These are phyloP conservation scores for Bufotes viridis DNA, from an alignment of 2,797 vertebrate genomes.

Conservation along the genomic window DNA sequence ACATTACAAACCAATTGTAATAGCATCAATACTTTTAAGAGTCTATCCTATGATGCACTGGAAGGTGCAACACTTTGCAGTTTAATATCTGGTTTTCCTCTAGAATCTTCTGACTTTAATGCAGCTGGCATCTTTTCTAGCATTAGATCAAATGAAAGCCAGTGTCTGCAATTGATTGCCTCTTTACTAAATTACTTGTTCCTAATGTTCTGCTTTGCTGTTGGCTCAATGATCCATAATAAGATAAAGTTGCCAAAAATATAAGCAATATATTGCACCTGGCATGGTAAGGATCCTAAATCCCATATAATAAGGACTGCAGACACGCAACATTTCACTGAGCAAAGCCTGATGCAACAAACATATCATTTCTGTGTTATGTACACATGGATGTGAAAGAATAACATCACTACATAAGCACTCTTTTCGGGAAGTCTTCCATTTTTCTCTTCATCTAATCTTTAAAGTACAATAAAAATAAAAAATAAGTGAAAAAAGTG, in stretches of 20 bases:
- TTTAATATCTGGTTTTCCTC: slow-evolving; percentile 8
- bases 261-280: background rate
- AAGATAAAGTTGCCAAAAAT: background rate
- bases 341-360: background rate
- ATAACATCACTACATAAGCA: background rate
- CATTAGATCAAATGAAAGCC: slow-evolving; percentile 34
- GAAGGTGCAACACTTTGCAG: slow-evolving; percentile 6
- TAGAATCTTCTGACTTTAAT: slow-evolving; percentile 43
- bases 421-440: background rate
- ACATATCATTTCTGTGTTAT: background rate
- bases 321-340: background rate
- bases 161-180: slow-evolving; percentile 54
- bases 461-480: background rate
- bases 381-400: background rate
- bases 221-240: slow-evolving; percentile 3
- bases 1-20: too few relatives aligned
- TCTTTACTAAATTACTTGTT: slow-evolving; percentile 59
- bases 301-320: background rate
- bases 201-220: background rate
- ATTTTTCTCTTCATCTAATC: background rate
- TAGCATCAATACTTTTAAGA: too few relatives aligned
- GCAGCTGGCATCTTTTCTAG: slow-evolving; percentile 29
- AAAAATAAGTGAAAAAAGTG: background rate
- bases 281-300: background rate
- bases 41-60: background rate